Conservation (phyloP, 64 coral and sea anemone genomes). For the Actinia equina region DNA sequence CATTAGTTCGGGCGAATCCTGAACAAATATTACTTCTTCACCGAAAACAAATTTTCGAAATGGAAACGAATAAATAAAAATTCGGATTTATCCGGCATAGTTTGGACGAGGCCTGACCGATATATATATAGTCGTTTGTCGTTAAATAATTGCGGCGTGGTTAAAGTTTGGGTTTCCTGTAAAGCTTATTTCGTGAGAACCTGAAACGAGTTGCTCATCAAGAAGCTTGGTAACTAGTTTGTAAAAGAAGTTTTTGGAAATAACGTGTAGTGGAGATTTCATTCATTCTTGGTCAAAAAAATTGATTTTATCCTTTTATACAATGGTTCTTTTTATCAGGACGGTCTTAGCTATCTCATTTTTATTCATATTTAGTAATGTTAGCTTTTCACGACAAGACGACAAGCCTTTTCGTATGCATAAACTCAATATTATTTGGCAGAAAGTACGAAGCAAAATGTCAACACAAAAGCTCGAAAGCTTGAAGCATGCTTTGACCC, state of each 20-base stretch:
- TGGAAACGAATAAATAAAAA: too few species aligned
- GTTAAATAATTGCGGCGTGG: too few species aligned
- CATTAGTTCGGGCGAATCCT: too few species aligned
- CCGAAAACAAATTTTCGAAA: too few species aligned
- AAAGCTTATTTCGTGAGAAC: neutral
- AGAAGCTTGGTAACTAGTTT: neutral
- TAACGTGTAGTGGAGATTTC: neutral
- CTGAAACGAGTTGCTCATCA: neutral
- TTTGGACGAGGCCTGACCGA: too few species aligned
- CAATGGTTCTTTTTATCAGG: neutral
- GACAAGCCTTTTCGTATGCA: slow-evolving; percentile 63
- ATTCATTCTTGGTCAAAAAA: neutral
- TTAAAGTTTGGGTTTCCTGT: neutral
- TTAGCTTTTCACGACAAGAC: neutral
- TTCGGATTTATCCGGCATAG: too few species aligned
- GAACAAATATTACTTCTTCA: too few species aligned
- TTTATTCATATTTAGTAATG: neutral
- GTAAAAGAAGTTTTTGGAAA: neutral
- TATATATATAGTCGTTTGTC: too few species aligned
- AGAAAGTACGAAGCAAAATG: slow-evolving; percentile 84
- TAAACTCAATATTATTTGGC: slow-evolving; percentile 81
- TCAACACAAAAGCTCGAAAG: slow-evolving; percentile 55
- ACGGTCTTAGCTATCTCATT: neutral
- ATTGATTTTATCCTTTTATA: neutral
- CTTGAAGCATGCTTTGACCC: slow-evolving; percentile 37